Base-by-base conservation (phyloP, 2,888 invertebrate genomes). In the Carabus problematicus region DNA sequence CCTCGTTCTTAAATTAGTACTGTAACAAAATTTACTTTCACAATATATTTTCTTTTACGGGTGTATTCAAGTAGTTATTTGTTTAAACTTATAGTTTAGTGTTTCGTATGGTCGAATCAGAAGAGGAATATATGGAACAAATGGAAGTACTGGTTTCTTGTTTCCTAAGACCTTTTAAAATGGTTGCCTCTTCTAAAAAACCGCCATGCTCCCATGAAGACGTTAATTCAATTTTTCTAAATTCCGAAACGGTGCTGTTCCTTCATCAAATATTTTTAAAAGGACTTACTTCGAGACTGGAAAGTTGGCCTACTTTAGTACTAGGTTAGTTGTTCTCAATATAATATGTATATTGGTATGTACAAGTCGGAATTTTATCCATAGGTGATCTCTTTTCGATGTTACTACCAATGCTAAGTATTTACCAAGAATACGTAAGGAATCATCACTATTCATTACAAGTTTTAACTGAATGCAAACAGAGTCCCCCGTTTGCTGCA, bases 361-460 rank as follows among this genome's bases (percentile, higher is more conserved):
- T 49, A 49, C 49, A 6, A 29, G 6, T 29, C 2, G 45, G 45
- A 45, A 45, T 3, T 45, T 45, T 45, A 14, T 52, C 9, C 19
- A 73, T 84, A 94, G 95, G 95, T 79, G 96, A 96, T 83, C 85
- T 96, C 78, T 96, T 96, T 85, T 94, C 95, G 82, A 95, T 96
- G 94, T 85, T 96, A 76, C 87, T 96, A 73, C 95, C 96, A 62
- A 96, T 96, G 95, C 84, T 96, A 82, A 93, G 92, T 76, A 96
- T 96, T 79, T 96, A 96, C 84, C 95, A 95, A 84, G 95, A 96
- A 85, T 96, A 95, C 81, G 95, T 96, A 61, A 84, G 96, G 70
- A 96, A 95, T 82, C 96, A 96, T 80, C 95, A 96, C 83, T 96
- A 94, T 85, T 94, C 94, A 73, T 87, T 96, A 66, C 95, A 96